Evolutionary conservation across 2,113 vertebrate species (phyloP), one percentile per base, ranked within the genome.

Genomic region (Cyrtonyx montezumae): DNA sequence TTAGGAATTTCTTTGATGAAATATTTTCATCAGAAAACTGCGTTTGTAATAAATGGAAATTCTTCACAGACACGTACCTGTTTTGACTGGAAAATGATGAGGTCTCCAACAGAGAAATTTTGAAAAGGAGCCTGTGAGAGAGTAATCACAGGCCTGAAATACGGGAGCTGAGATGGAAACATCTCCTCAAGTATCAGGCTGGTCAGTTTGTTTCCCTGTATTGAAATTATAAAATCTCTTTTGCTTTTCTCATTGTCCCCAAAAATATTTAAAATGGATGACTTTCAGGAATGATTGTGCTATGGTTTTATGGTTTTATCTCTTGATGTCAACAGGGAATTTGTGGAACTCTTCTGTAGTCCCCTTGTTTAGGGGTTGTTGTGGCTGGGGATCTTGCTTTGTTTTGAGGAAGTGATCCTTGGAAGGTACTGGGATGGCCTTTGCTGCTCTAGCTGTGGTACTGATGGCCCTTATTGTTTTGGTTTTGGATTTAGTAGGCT

Each of bases 21-120:
- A 70, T 61, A 15, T 69, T 86, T 59, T 77, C 20, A n/a, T 93
- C 49, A 81, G 45, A 74, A 84, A 62, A n/a, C 17, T 79, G 25
- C 36, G 59, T 30, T 37, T 73, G 34, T 73, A 9, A 61, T 46
- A 85, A 79, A 77, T n/a, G 9, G 48, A 86, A 59, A 25, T 61
- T 66, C 45, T 80, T 89, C 61, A 25, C 45, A 74, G 55, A 32
- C 22, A 37, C 16, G 5, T 23, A 30, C 32, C 55, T 75, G 14
- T 49, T 91, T 51, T 40, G 26, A 34, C 12, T 77, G 40, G 25
- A 77, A 86, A 89, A 65, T 21, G 6, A 61, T 74, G 36, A 87
- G 5, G 4, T 4, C 14, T 4, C 14, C 7, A 34, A 11, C 13
- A 46, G 26, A 37, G 59, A 74, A 87, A 56, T 61, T 48, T 9